phyloP scores from a whole-genome alignment of 2,888 invertebrate genomes.

The Holacanthella duospinosa region DNA sequence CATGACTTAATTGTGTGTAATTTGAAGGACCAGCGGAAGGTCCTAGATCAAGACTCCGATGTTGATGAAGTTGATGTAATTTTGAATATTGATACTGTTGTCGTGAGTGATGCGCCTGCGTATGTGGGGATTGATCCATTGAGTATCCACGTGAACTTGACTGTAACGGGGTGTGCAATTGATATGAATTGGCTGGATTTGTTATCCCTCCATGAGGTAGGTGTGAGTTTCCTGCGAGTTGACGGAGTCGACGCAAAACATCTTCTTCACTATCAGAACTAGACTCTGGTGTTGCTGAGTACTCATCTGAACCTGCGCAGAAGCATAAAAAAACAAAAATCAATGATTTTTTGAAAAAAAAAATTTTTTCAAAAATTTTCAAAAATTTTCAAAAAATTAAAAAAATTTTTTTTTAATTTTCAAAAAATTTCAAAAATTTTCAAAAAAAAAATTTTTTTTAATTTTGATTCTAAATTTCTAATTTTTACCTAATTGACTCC shows the following conservation, averaged over 20 bases:
- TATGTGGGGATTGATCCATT: slow-evolving; percentile 1
- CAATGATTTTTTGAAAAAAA: not conserved
- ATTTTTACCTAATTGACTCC: not conserved
- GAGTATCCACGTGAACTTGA: not conserved
- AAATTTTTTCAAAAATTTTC: not conserved
- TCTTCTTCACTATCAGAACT: slow-evolving; percentile 68
- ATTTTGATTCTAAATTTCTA: no score
- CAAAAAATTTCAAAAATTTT: not conserved
- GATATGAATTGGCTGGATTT: not conserved
- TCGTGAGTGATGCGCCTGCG: slow-evolving; percentile 17
- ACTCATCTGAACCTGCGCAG: slow-evolving; percentile 12
- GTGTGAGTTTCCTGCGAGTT: slow-evolving; percentile 24
- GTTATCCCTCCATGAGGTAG: slow-evolving; percentile 4
- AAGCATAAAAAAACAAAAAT: not conserved
- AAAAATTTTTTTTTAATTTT: no score
- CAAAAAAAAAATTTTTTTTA: no score
- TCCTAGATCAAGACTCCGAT: slow-evolving; percentile 9
- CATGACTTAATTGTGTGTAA: not conserved
- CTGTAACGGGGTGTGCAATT: not conserved
- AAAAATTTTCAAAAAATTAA: not conserved
- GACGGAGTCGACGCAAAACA: slow-evolving; percentile 50
- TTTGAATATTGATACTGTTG: slow-evolving; percentile 3
- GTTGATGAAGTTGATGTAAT: slow-evolving; percentile 9
- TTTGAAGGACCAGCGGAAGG: slow-evolving; percentile 5
- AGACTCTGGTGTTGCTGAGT: slow-evolving; percentile 45